Evolutionary conservation across 23 tunicate species (phyloP), one percentile per base, ranked within the genome.

Genomic region (Halocynthia aurantium): DNA sequence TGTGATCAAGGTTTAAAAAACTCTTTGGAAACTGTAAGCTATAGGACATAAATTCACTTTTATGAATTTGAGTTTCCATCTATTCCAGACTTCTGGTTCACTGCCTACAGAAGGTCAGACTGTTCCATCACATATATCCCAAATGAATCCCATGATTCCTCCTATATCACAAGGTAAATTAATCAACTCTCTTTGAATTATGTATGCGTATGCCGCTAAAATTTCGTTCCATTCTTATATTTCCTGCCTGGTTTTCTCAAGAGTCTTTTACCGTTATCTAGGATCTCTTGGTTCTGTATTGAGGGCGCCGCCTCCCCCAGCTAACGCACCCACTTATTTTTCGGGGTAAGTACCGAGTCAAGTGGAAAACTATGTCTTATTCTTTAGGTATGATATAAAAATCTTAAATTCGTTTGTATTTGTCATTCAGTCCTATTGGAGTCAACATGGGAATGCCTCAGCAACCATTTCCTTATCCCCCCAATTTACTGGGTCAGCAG

Each of bases 401-500:
- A 13, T 0, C 17, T 58, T n/a, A 5, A 58, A n/a, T 58, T n/a
- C 63, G 4, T 31, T 31, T 31, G 44, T 4, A 57, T 58, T 17
- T 13, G 1, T 74, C 2, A 54, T 74, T 13, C 78, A 74, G 78
- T 7, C 78, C 78, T 19, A 74, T 74, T 54, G 56, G 56, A 8
- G 17, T 52, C 22, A 55, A 55, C 78, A 5, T 74, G 6, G 60
- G 51, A 7, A 31, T 21, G 63, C 13, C 78, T 8, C 78, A 74
- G 62, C 50, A 53, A 55, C 84, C 87, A 18, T 69, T 78, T 53
- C 77, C 82, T 22, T 84, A 51, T 50, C 57, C 80, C 53, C 80
- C 86, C 44, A 79, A 72, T 18, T 76, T 83, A 13, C 52, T 88
- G 31, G 87, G 78, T 20, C 95, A 88, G 55, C 84, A 88, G 68